Conservation (phyloP, 2,888 invertebrate genomes). For the Antheraea yamamai region DNA sequence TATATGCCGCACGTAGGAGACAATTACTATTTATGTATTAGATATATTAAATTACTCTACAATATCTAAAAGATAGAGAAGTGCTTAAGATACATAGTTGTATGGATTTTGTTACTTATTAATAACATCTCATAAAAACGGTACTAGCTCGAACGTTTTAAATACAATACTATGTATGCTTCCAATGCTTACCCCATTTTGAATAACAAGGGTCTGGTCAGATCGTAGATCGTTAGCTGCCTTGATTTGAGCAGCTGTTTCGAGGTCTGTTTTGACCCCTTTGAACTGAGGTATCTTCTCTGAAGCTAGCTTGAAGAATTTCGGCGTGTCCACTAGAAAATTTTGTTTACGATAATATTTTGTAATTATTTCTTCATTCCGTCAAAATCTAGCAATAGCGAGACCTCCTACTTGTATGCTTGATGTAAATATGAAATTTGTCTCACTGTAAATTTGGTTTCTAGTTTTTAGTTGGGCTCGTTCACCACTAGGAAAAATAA, state of each 20-base stretch:
- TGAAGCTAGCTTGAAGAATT: conserved; percentile 15
- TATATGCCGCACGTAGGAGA: too few species aligned
- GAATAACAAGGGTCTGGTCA: conserved; percentile 17
- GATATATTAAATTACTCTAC: too few species aligned
- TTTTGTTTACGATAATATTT: not conserved
- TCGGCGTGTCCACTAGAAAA: conserved; percentile 13
- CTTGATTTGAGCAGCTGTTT: conserved; percentile 1
- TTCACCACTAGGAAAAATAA: not conserved
- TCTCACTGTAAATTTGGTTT: not conserved
- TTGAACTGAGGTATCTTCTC: conserved; percentile 11
- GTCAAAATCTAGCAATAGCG: not conserved
- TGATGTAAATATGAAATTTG: not conserved
- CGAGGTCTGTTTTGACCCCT: not conserved
- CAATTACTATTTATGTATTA: too few species aligned
- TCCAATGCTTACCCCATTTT: conserved; percentile 15
- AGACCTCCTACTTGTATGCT: not conserved
- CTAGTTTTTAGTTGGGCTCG: not conserved
- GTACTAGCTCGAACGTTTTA: not conserved
- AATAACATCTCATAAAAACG: too few species aligned
- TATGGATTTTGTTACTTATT: too few species aligned
- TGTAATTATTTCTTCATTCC: not conserved
- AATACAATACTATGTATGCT: not conserved
- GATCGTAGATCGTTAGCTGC: conserved; percentile 7
- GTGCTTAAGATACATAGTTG: too few species aligned
- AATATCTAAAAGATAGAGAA: too few species aligned